phyloP scores from a whole-genome alignment of 2,113 vertebrate species.

The Poeciliopsis retropinna region DNA sequence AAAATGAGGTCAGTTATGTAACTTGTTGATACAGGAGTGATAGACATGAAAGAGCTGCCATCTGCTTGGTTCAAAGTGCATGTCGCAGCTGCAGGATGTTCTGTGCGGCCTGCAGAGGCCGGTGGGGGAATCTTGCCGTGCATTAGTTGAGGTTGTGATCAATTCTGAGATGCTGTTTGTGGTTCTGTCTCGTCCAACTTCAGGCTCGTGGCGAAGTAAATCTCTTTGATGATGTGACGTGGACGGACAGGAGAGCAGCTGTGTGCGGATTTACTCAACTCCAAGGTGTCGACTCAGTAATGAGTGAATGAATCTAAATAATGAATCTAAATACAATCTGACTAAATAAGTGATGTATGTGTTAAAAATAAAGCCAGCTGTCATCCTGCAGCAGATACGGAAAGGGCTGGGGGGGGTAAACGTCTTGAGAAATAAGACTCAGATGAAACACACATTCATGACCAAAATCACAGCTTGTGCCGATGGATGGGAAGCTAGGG shows the following conservation, averaged over 20 bases:
- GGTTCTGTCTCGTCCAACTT: not conserved
- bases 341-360: constrained; percentile 5
- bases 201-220: not conserved
- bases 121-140: not conserved
- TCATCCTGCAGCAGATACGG: constrained; percentile 64
- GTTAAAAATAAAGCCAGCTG: constrained; percentile 71
- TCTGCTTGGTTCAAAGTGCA: constrained; percentile 1
- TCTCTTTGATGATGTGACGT: not conserved
- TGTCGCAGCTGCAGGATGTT: not conserved
- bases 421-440: constrained; percentile 50
- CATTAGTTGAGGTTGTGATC: not conserved
- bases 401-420: constrained; percentile 28
- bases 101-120: not conserved
- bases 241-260: constrained; percentile 13
- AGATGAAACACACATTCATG: constrained; percentile 7
- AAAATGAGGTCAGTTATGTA: not conserved
- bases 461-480: not conserved
- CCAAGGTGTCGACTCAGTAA: constrained; percentile 31
- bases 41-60: not conserved
- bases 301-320: constrained; percentile 17
- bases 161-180: constrained; percentile 1
- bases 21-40: not conserved
- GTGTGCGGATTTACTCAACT: constrained; percentile 4
- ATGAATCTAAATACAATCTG: constrained; percentile 10
- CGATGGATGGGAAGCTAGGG: constrained; percentile 4